A percentile compares a stretch with the other conserved stretches of the same genome.
Conservation (phyloP, 2,113 vertebrate species). For the Merops nubicus region DNA sequence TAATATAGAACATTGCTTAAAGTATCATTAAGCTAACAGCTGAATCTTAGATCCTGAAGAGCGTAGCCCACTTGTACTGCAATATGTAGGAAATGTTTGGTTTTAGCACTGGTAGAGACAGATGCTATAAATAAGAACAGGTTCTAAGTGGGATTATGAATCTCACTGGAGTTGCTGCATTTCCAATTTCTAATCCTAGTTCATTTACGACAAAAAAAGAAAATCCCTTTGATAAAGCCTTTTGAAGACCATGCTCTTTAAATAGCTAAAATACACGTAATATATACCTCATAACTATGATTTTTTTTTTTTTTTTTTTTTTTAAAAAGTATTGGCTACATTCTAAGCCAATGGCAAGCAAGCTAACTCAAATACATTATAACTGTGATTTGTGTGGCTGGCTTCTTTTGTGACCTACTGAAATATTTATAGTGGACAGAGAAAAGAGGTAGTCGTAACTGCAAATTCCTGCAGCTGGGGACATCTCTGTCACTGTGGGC, state of each 20-base stretch:
- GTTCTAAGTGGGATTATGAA: not conserved
- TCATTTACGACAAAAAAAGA: not conserved
- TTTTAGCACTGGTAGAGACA: not conserved
- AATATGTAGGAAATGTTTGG: not conserved
- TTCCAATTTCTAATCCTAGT: not conserved
- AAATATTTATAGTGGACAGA: constrained; percentile 90
- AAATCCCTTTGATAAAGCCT: not conserved
- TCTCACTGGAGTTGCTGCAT: not conserved
- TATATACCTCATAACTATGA: not conserved
- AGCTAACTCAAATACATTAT: not conserved
- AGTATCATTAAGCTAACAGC: not conserved
- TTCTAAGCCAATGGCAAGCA: not conserved
- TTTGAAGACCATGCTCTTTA: not conserved
- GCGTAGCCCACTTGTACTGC: not conserved
- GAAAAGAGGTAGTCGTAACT: constrained; percentile 78
- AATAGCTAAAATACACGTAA: not conserved
- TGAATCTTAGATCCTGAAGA: not conserved
- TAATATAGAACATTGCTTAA: not conserved
- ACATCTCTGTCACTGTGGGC: constrained; percentile 82
- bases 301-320: no score
- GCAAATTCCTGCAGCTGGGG: constrained; percentile 83
- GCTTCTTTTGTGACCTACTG: constrained; percentile 81
- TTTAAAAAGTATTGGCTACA: not conserved
- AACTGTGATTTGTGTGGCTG: constrained; percentile 60
- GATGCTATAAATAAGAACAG: not conserved